Conservation (phyloP, 2,888 invertebrate genomes). For the Parnassius apollo region DNA sequence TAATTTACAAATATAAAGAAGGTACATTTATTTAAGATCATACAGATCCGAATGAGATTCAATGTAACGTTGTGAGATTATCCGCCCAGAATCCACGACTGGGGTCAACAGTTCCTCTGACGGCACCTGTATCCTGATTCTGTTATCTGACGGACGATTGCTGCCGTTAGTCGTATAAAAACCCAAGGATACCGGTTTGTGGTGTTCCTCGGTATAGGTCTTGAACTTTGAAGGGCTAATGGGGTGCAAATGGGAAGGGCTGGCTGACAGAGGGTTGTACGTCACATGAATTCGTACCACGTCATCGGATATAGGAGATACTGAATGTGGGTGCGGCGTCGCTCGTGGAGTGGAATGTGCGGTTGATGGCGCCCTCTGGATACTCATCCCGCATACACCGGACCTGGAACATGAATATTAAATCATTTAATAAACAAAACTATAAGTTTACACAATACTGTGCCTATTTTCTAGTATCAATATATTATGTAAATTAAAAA, state of each 20-base stretch:
- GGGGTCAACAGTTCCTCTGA: slow-evolving; percentile 85
- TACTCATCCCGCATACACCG: slow-evolving; percentile 74
- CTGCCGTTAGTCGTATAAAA: slow-evolving; percentile 80
- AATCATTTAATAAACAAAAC: not conserved
- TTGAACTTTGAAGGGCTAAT: slow-evolving; percentile 67
- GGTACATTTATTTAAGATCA: slow-evolving; percentile 57
- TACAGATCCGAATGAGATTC: slow-evolving; percentile 68
- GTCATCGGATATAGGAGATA: slow-evolving; percentile 83
- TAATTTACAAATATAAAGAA: not conserved
- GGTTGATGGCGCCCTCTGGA: slow-evolving; percentile 77
- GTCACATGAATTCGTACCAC: slow-evolving; percentile 90
- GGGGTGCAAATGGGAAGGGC: slow-evolving; percentile 77
- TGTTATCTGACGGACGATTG: slow-evolving; percentile 82
- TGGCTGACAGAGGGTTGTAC: slow-evolving; percentile 81
- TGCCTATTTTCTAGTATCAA: too few relatives aligned
- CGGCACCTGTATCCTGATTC: slow-evolving; percentile 87
- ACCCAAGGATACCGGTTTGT: slow-evolving; percentile 66
- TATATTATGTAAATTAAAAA: too few relatives aligned
- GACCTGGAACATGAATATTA: slow-evolving; percentile 55
- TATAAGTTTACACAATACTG: not conserved
- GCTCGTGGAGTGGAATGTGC: slow-evolving; percentile 84
- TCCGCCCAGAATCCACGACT: slow-evolving; percentile 82
- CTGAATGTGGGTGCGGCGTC: slow-evolving; percentile 83
- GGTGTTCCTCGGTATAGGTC: slow-evolving; percentile 58
- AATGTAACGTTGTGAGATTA: slow-evolving; percentile 62